A percentile compares a stretch with the other conserved stretches of the same genome.
Evolutionary conservation across 1,140 invertebrate genomes (phyloP).

Genomic region (Bombus picipes): DNA sequence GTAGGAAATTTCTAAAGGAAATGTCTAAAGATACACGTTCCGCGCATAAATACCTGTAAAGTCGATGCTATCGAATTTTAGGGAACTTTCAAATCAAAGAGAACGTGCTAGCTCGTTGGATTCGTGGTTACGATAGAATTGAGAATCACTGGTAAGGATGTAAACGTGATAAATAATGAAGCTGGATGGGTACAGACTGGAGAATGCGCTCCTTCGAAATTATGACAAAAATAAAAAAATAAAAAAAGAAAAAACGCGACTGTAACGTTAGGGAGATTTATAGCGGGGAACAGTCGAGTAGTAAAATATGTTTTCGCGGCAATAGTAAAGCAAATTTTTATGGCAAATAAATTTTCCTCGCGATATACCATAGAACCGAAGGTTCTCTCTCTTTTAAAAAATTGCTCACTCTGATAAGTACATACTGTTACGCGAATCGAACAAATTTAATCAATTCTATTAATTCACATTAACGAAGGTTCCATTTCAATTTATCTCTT

Average conservation of each 20-base stretch:
- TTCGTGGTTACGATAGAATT: neutral
- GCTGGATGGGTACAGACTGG: neutral
- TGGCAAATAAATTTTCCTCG: neutral
- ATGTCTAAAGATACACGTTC: too few species aligned
- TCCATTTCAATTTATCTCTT: too few species aligned
- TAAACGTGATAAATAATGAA: neutral
- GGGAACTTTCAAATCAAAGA: too few species aligned
- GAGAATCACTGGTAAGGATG: neutral
- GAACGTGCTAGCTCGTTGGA: neutral
- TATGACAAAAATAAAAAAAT: constrained; percentile 19
- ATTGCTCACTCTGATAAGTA: neutral
- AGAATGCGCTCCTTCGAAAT: constrained; percentile 13
- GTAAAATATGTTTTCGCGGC: constrained; percentile 21
- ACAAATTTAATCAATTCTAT: neutral
- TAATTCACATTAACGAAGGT: too few species aligned
- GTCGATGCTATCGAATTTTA: too few species aligned
- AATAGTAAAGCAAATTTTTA: constrained; percentile 7
- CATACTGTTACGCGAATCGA: neutral
- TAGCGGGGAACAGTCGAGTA: neutral
- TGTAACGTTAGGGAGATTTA: constrained; percentile 19
- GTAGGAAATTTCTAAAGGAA: too few species aligned
- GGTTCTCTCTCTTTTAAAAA: too few species aligned
- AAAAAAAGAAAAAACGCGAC: neutral
- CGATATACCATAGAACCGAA: neutral
- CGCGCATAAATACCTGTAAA: too few species aligned